A percentile compares a stretch with the other conserved stretches of the same genome.
Conservation (phyloP, 2,888 invertebrate genomes). For the Tanypteryx hageni region DNA sequence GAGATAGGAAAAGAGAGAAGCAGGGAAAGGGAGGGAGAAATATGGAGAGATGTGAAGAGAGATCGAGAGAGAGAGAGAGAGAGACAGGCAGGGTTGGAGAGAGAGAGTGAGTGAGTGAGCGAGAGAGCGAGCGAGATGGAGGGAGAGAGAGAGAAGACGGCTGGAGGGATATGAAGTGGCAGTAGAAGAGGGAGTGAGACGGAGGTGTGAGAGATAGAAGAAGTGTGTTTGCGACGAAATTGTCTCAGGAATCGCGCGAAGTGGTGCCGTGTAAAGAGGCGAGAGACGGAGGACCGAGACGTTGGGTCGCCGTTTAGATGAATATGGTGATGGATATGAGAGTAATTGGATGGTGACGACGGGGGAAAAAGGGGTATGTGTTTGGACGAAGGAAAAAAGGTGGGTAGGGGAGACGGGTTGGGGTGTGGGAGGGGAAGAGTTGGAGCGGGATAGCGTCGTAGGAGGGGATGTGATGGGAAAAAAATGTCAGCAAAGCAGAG, state of each 20-base stretch:
- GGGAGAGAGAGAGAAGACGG: not conserved
- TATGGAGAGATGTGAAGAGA: not conserved
- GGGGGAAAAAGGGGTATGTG: not conserved
- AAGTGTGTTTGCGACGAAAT: not conserved
- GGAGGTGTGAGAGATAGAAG: not conserved
- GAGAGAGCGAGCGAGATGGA: not conserved
- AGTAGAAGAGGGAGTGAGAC: not conserved
- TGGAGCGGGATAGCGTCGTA: too few relatives aligned
- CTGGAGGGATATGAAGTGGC: not conserved
- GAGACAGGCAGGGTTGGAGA: too few relatives aligned
- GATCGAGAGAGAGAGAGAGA: not conserved
- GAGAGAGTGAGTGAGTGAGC: not conserved
- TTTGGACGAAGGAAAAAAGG: not conserved
- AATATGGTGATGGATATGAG: conserved; percentile 19
- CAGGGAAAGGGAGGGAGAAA: too few relatives aligned
- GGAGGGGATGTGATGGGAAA: too few relatives aligned
- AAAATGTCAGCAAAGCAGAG: too few relatives aligned
- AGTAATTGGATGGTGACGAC: not conserved
- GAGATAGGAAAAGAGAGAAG: not conserved
- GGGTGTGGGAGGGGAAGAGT: not conserved
- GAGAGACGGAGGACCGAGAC: not conserved
- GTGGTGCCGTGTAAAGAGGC: not conserved
- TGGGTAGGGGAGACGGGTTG: not conserved
- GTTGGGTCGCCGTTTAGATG: conserved; percentile 6
- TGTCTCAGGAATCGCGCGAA: conserved; percentile 22